Percentiles rank a stretch among this genome's conserved stretches.
These are phyloP conservation scores for Patagioenas fasciata DNA, from an alignment of 2,113 vertebrate species.

Conservation along the genomic window DNA sequence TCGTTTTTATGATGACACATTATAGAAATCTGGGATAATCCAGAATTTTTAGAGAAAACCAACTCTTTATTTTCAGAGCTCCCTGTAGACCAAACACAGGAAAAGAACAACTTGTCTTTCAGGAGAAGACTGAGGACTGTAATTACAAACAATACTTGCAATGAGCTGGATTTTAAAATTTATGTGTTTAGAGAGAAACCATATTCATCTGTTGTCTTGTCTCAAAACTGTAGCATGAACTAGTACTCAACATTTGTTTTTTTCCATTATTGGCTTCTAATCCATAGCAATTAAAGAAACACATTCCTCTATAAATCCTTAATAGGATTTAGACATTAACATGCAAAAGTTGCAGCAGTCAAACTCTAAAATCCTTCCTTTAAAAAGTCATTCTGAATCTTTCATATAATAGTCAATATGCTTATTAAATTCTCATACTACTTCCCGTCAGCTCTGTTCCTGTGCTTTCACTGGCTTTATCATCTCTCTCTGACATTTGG, in stretches of 20 bases:
- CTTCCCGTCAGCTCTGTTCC: background rate
- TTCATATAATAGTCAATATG: background rate
- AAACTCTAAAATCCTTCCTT: background rate
- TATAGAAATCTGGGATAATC: background rate
- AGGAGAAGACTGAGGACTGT: background rate
- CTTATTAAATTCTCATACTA: background rate
- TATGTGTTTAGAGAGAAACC: background rate
- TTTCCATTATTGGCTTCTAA: background rate
- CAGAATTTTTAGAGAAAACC: background rate
- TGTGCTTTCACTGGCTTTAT: background rate
- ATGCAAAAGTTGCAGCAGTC: background rate
- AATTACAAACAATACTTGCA: slow-evolving; percentile 23
- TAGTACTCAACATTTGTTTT: background rate
- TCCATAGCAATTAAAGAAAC: slow-evolving; percentile 20
- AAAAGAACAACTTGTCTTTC: slow-evolving; percentile 18
- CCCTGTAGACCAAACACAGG: background rate
- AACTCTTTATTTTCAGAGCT: slow-evolving; percentile 12
- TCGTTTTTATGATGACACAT: background rate
- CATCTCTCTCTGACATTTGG: no score
- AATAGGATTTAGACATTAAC: background rate
- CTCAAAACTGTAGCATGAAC: background rate
- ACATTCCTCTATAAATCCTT: background rate
- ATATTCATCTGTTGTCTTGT: background rate
- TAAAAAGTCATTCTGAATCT: background rate
- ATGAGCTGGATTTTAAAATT: background rate